Evolutionary conservation across 2,888 invertebrate species (phyloP).

Genomic region (Odontocerum albicorne): DNA sequence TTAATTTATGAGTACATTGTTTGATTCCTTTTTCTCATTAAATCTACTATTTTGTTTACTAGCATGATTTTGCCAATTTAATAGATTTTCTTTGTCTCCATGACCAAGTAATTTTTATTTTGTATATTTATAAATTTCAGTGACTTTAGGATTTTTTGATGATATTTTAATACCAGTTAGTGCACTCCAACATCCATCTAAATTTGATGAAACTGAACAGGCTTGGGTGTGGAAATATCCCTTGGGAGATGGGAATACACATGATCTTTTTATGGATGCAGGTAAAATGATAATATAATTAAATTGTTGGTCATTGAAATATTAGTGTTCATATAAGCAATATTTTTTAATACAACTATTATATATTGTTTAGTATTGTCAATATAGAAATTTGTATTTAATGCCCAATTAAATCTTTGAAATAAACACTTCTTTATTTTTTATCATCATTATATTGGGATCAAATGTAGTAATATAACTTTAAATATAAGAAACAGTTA

Average conservation of each 20-base stretch:
- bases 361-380: too few relatives aligned
- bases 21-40: neutral
- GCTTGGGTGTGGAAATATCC: conserved; percentile 98
- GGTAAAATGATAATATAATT: conserved; percentile 59
- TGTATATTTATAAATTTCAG: conserved; percentile 54
- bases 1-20: too few relatives aligned
- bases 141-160: conserved; percentile 94
- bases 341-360: too few relatives aligned
- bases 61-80: neutral
- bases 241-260: conserved; percentile 74
- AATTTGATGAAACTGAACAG: conserved; percentile 89
- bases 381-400: too few relatives aligned
- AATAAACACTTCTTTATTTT: too few relatives aligned
- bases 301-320: neutral
- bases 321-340: too few relatives aligned
- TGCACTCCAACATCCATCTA: conserved; percentile 89
- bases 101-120: neutral
- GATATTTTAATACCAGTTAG: conserved; percentile 93
- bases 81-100: neutral
- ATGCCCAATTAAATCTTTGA: too few relatives aligned
- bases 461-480: too few relatives aligned
- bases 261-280: conserved; percentile 93
- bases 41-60: neutral
- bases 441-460: too few relatives aligned
- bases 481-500: too few relatives aligned